Percentiles rank a stretch among this genome's conserved stretches.
phyloP scores from a whole-genome alignment of 2,888 invertebrate species.

The Biston betularia region DNA sequence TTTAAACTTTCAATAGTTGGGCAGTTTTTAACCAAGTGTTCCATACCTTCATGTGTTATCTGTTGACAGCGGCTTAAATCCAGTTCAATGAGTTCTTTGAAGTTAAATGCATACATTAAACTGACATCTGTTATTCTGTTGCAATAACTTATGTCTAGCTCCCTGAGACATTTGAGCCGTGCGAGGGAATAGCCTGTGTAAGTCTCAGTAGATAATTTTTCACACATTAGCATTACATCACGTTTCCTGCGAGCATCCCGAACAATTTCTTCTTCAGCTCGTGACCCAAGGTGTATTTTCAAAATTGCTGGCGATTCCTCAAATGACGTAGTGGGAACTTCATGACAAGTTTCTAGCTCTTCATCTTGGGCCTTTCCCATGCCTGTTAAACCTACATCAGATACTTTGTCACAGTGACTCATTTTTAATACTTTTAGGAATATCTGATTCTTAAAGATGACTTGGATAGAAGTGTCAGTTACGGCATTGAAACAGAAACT shows the following conservation, averaged over 20 bases:
- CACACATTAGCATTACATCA: constrained; percentile 87
- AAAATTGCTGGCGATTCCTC: constrained; percentile 59
- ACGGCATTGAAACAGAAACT: constrained; percentile 90
- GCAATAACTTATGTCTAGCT: constrained; percentile 89
- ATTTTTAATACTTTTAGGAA: constrained; percentile 87
- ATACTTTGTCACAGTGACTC: constrained; percentile 89
- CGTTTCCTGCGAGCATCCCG: constrained; percentile 88
- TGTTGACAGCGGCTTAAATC: constrained; percentile 90
- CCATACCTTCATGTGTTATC: constrained; percentile 88
- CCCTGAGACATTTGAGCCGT: constrained; percentile 82
- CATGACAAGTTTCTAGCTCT: constrained; percentile 60
- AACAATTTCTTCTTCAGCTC: constrained; percentile 90
- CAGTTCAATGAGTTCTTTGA: constrained; percentile 87
- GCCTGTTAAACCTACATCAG: constrained; percentile 90
- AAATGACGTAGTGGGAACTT: constrained; percentile 69
- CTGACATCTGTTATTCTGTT: constrained; percentile 91
- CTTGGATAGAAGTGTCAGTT: constrained; percentile 89
- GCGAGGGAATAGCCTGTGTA: constrained; percentile 84
- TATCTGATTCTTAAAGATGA: constrained; percentile 88
- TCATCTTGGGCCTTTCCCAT: constrained; percentile 77
- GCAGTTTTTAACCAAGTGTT: constrained; percentile 88
- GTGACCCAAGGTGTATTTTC: constrained; percentile 87
- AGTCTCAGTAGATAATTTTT: constrained; percentile 75
- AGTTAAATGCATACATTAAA: constrained; percentile 88
- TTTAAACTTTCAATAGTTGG: constrained; percentile 89